Evolutionary conservation across 2,113 vertebrate species (phyloP).

Genomic region (Indicator indicator): DNA sequence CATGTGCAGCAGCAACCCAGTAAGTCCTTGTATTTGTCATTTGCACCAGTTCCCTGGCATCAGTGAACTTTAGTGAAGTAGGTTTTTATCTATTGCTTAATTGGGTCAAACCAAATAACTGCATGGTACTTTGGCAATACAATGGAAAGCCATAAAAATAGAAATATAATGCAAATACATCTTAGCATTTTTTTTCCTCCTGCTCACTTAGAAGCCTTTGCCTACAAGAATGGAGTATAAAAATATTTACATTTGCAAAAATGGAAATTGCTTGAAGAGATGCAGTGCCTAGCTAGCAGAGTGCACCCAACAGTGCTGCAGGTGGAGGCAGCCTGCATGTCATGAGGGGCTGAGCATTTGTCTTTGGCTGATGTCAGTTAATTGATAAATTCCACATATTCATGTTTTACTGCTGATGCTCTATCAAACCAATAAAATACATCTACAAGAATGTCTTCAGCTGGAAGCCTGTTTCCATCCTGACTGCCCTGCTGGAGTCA

Average conservation of each 20-base stretch:
- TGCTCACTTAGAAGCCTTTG: background rate
- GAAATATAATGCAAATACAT: background rate
- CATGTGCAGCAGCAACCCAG: background rate
- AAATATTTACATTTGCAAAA: constrained; percentile 6
- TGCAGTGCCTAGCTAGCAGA: background rate
- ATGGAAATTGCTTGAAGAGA: background rate
- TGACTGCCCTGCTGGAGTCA: constrained; percentile 35
- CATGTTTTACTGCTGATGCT: constrained; percentile 9
- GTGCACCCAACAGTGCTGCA: background rate
- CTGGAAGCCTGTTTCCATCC: constrained; percentile 25
- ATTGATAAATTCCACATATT: constrained; percentile 39
- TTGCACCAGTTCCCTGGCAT: background rate
- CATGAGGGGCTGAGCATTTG: background rate
- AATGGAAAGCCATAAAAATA: constrained; percentile 21
- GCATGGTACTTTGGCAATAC: background rate
- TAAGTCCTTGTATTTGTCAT: background rate
- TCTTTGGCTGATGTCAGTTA: constrained; percentile 26
- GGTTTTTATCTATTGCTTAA: constrained; percentile 42
- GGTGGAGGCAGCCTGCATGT: background rate
- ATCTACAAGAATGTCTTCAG: background rate
- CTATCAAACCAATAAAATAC: constrained; percentile 35
- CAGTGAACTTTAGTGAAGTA: constrained; percentile 40
- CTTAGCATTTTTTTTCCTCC: background rate
- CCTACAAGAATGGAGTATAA: background rate
- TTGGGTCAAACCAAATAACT: constrained; percentile 32